phyloP scores from a whole-genome alignment of 2,797 vertebrate species.

The Pipistrellus kuhlii region DNA sequence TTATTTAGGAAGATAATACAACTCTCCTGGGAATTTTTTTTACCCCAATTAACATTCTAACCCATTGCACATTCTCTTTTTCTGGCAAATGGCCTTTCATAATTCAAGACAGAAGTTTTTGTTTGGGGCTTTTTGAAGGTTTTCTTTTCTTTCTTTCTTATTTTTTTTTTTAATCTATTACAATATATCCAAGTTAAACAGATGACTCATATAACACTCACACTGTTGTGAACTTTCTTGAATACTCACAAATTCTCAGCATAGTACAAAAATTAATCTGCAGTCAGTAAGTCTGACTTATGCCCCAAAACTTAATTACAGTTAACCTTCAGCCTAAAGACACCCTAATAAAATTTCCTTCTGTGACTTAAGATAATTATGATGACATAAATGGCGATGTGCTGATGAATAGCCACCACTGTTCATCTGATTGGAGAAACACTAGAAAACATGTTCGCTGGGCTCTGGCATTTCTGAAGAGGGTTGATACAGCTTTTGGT shows the following conservation, averaged over 20 bases:
- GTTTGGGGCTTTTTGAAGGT: not conserved
- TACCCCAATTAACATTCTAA: slow-evolving; percentile 24
- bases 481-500: not conserved
- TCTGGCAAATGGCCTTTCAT: slow-evolving; percentile 47
- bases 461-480: not conserved
- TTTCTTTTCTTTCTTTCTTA: not conserved
- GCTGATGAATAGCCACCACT: slow-evolving; percentile 75
- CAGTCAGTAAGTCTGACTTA: slow-evolving; percentile 74
- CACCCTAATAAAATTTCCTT: slow-evolving; percentile 64
- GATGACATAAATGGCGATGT: slow-evolving; percentile 75
- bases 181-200: slow-evolving; percentile 67
- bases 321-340: slow-evolving; percentile 73
- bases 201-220: slow-evolving; percentile 41
- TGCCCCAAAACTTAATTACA: slow-evolving; percentile 79
- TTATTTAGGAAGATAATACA: slow-evolving; percentile 32
- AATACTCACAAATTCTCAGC: slow-evolving; percentile 46
- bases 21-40: not conserved
- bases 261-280: slow-evolving; percentile 28
- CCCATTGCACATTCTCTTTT: not conserved
- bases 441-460: slow-evolving; percentile 8
- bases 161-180: not conserved
- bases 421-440: slow-evolving; percentile 58
- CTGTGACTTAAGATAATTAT: slow-evolving; percentile 64
- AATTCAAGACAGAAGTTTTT: slow-evolving; percentile 2
- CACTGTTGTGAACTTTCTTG: slow-evolving; percentile 44